These are phyloP conservation scores for Albula glossodonta DNA, from an alignment of 2,113 vertebrate species.

Conservation along the genomic window DNA sequence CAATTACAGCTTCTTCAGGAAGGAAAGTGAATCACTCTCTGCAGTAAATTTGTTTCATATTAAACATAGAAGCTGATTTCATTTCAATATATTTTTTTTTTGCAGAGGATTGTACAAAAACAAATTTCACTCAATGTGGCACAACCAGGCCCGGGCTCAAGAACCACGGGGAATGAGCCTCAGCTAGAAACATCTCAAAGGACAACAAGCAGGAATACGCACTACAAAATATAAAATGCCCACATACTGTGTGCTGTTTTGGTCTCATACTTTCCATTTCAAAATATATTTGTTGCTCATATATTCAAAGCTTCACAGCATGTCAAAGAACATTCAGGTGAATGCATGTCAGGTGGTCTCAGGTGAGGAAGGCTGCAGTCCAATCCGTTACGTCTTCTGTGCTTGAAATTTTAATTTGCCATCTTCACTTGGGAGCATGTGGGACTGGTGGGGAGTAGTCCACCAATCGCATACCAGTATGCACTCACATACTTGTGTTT, in stretches of 20 bases:
- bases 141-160: constrained; percentile 14
- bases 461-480: too few relatives aligned
- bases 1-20: constrained; percentile 27
- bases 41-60: constrained; percentile 29
- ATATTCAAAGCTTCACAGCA: not conserved
- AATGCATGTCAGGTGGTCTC: not conserved
- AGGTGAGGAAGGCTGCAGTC: not conserved
- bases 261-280: not conserved
- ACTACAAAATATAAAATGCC: not conserved
- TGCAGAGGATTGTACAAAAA: constrained; percentile 33
- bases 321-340: not conserved
- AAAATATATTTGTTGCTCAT: not conserved
- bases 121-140: constrained; percentile 27
- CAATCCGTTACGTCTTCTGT: too few relatives aligned
- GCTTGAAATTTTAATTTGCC: too few relatives aligned
- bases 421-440: too few relatives aligned
- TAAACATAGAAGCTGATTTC: constrained; percentile 28
- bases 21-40: constrained; percentile 22
- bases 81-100: constrained; percentile 27
- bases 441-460: too few relatives aligned
- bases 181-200: not conserved
- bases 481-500: too few relatives aligned
- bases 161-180: constrained; percentile 15
- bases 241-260: not conserved
- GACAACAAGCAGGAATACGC: not conserved